These are phyloP conservation scores for Anseranas semipalmata DNA, from an alignment of 2,113 vertebrate genomes.

Conservation along the genomic window DNA sequence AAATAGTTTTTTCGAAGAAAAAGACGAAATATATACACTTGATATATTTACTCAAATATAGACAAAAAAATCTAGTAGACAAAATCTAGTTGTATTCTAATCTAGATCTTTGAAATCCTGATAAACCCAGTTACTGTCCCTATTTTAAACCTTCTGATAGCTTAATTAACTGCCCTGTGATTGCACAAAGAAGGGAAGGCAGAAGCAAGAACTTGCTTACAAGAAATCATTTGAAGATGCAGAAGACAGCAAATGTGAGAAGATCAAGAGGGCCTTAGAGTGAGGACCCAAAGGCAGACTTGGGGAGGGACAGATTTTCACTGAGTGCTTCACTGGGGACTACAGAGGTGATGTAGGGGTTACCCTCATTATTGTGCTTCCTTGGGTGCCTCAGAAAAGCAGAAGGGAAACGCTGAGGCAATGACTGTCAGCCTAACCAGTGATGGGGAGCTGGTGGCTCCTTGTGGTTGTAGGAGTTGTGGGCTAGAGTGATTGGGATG, in stretches of 20 bases:
- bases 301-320: background rate
- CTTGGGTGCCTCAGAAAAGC: background rate
- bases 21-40: background rate
- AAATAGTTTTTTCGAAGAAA: background rate
- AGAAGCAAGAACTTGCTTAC: background rate
- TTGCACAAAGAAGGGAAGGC: background rate
- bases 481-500: background rate
- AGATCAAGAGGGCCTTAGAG: background rate
- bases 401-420: background rate
- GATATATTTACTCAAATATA: background rate
- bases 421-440: fast-evolving
- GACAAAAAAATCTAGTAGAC: no score
- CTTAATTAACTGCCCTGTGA: background rate
- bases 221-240: background rate
- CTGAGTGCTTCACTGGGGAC: background rate
- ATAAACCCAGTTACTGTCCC: background rate
- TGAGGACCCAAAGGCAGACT: background rate
- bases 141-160: background rate
- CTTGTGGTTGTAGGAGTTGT: background rate
- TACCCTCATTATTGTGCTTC: background rate
- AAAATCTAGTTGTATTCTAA: background rate
- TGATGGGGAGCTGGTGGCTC: background rate
- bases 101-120: background rate
- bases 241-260: fast-evolving
- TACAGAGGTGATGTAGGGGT: background rate